Conservation (phyloP, 2,113 vertebrate genomes). For the Myiozetetes cayanensis region DNA sequence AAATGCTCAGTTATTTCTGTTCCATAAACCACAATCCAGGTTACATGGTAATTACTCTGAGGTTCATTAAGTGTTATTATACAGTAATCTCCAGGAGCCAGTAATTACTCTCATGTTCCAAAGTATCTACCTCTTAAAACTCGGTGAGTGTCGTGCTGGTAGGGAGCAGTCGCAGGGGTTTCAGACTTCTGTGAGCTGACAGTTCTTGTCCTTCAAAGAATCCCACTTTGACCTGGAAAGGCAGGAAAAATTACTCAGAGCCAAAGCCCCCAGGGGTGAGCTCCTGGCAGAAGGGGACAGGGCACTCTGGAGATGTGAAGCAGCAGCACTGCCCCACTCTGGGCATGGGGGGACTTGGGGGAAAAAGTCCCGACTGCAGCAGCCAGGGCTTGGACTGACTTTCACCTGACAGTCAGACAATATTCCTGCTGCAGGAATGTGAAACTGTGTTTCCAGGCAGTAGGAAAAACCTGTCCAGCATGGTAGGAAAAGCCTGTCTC, state of each 20-base stretch:
- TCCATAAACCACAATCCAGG: constrained; percentile 49
- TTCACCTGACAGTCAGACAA: background rate
- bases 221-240: background rate
- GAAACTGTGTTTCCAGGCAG: constrained; percentile 31
- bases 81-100: constrained; percentile 59
- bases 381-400: background rate
- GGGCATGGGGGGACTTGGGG: background rate
- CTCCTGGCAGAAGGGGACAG: background rate
- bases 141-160: constrained; percentile 1
- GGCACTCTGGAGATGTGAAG: background rate
- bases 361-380: background rate
- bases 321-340: background rate
- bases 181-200: background rate
- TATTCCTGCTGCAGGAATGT: background rate
- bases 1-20: constrained; percentile 61
- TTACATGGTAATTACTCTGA: constrained; percentile 62
- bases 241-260: background rate
- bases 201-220: background rate
- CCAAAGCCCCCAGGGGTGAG: background rate
- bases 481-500: constrained; percentile 37
- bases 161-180: background rate
- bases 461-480: no score
- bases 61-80: constrained; percentile 71
- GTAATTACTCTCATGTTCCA: constrained; percentile 61
- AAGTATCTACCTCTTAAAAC: constrained; percentile 53